Evolutionary conservation across 2,888 invertebrate species (phyloP), one percentile per base, ranked within the genome.

Genomic region (Spodoptera picta): DNA sequence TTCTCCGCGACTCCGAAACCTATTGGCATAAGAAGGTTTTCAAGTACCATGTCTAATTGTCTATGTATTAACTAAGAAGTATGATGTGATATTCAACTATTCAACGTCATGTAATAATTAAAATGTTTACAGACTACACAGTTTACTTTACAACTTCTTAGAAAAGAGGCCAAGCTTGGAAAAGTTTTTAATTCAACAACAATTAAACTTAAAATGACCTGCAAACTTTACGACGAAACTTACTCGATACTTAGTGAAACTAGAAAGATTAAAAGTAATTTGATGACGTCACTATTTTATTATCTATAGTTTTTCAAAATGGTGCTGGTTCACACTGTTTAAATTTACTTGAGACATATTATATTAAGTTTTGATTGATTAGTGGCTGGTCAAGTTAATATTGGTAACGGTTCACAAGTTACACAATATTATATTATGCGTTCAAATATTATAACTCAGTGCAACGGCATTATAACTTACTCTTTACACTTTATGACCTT

Each of bases 171-270:
- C 23, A 12, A 41, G 24, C 19, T 41, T 42, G 4, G 4, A 36
- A 9, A 49, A 23, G 12, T 50, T 59, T 60, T 59, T 54, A 44
- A 49, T 54, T 48, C 9, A 44, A 11, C 62, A 64, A 57, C 41
- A 44, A 57, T 61, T 66, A 46, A 54, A 50, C 12, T 69, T 61
- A 27, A 4, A 50, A 62, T n/a, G 41, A 23, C 14, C 11, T 55
- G 7, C 9, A 51, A 69, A 69, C 11, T 60, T 49, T 36, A 44
- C 9, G 49, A 31, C 5, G 49, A 36, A 36, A 50, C 36, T 50
- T 50, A 14, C 3, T 27, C n/a, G 31, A 23, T 23, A 43, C 31
- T 62, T 56, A 11, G 1, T 24, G 44, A 52, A 46, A 50, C 27
- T 47, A 24, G 19, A 2, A 31, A n/a, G 12, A 46, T 10, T 31